These are phyloP conservation scores for Strigamia transsilvanica DNA, from an alignment of 2,888 invertebrate species.

Conservation along the genomic window DNA sequence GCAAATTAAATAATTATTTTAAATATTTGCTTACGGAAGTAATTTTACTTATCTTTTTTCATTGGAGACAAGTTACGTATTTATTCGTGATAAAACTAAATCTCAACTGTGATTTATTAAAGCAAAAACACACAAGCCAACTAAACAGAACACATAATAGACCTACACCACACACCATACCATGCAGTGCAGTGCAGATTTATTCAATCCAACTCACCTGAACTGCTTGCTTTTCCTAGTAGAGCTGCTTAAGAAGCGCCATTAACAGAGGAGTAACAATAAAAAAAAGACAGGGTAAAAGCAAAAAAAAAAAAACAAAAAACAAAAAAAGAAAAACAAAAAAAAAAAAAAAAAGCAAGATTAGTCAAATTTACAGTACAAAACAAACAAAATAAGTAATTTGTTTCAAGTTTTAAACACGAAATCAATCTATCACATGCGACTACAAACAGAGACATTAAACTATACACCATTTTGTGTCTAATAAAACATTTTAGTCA, in stretches of 20 bases:
- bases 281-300: neutral
- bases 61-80: too few relatives aligned
- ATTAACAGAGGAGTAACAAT: neutral
- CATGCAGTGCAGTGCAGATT: neutral
- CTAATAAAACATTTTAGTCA: too few relatives aligned
- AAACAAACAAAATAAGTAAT: neutral
- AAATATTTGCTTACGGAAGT: too few relatives aligned
- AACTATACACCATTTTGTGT: too few relatives aligned
- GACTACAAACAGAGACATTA: neutral
- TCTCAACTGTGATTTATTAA: too few relatives aligned
- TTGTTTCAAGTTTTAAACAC: conserved; percentile 10
- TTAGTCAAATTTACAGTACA: conserved; percentile 15
- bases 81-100: too few relatives aligned
- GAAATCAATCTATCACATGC: conserved; percentile 9
- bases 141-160: neutral
- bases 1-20: too few relatives aligned
- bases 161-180: too few relatives aligned
- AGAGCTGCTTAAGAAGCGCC: conserved; percentile 41
- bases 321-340: neutral
- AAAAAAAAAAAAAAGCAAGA: conserved; percentile 5
- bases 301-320: conserved; percentile 5
- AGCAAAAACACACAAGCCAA: neutral
- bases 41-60: too few relatives aligned
- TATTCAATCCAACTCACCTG: conserved; percentile 45
- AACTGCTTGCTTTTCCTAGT: conserved; percentile 50